These are phyloP conservation scores for Bombus confusus DNA, from an alignment of 1,140 invertebrate genomes.

Conservation along the genomic window DNA sequence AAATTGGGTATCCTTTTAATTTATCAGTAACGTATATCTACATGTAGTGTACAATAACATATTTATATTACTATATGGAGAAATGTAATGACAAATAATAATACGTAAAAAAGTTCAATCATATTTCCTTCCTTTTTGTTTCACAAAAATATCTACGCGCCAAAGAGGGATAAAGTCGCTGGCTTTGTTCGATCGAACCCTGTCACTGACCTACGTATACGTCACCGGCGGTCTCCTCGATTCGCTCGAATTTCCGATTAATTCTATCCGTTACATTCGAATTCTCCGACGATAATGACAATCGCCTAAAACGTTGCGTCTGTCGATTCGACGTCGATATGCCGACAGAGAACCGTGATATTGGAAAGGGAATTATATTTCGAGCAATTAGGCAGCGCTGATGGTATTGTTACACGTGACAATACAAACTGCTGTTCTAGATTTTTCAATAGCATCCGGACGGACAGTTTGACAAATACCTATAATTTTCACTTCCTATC, in stretches of 20 bases:
- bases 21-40: too few species aligned
- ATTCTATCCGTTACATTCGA: slow-evolving; percentile 25
- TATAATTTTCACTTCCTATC: too few species aligned
- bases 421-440: background rate
- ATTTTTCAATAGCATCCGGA: too few species aligned
- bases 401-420: slow-evolving; percentile 10
- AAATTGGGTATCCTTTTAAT: too few species aligned
- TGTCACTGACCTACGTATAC: background rate
- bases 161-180: background rate
- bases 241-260: slow-evolving; percentile 44
- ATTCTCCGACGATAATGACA: slow-evolving; percentile 37
- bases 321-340: background rate
- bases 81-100: background rate
- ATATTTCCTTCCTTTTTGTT: background rate
- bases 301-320: background rate
- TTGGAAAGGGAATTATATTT: slow-evolving; percentile 32
- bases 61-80: too few species aligned
- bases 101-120: background rate
- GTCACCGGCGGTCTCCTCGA: background rate
- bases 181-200: background rate
- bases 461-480: too few species aligned
- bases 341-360: background rate
- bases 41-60: too few species aligned
- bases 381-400: slow-evolving; percentile 19
- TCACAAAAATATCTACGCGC: background rate